Percentiles rank a stretch among this genome's conserved stretches.
These are phyloP conservation scores for Toxotes chatareus DNA, from an alignment of 2,113 vertebrate species.

Conservation along the genomic window DNA sequence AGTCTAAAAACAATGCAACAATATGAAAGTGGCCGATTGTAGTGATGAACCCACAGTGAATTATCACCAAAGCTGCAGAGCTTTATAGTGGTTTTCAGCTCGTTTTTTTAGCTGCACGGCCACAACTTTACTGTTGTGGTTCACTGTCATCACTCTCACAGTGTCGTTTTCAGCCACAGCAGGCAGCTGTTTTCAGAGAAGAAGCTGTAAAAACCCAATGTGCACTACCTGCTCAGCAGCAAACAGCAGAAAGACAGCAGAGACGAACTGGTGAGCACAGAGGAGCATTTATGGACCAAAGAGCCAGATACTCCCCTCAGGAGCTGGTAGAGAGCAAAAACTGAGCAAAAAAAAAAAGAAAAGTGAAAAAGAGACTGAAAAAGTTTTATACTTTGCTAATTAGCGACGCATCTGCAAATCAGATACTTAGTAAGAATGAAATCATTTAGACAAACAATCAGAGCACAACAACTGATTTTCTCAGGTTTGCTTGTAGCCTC, in stretches of 20 bases:
- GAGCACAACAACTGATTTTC: neutral
- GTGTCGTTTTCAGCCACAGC: neutral
- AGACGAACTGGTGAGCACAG: neutral
- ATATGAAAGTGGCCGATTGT: too few relatives aligned
- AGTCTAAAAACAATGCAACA: too few relatives aligned
- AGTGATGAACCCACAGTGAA: too few relatives aligned
- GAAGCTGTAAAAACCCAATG: too few relatives aligned
- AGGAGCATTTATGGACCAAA: neutral
- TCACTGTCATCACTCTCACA: neutral
- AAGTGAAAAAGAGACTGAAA: neutral
- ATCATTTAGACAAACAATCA: neutral
- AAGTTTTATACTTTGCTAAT: neutral
- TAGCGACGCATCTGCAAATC: neutral
- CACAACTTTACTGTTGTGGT: too few relatives aligned
- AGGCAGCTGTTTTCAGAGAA: neutral
- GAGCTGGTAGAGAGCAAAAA: too few relatives aligned
- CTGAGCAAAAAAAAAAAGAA: neutral
- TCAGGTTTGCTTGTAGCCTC: slow-evolving; percentile 1
- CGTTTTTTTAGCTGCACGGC: too few relatives aligned
- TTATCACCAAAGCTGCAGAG: too few relatives aligned
- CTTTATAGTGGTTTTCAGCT: too few relatives aligned
- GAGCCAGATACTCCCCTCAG: too few relatives aligned
- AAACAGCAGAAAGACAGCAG: neutral
- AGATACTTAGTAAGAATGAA: neutral
- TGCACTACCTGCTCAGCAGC: too few relatives aligned